Percentiles rank a stretch among this genome's conserved stretches.
phyloP scores from a whole-genome alignment of 2,888 invertebrate genomes.

The Patella caerulea region DNA sequence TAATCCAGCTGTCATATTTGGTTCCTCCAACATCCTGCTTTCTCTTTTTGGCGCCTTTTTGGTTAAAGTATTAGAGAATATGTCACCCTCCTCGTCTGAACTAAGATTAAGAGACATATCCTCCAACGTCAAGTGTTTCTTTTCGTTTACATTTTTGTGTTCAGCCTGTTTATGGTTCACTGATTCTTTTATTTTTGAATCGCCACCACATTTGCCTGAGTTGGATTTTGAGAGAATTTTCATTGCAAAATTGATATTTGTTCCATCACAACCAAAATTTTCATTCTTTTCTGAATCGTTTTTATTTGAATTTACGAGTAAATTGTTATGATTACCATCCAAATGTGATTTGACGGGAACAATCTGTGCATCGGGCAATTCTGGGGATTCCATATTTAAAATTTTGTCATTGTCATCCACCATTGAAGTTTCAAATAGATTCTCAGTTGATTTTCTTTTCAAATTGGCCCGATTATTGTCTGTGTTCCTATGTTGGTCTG shows the following conservation, averaged over 20 bases:
- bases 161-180: background rate
- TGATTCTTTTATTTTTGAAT: background rate
- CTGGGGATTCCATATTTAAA: too few relatives aligned
- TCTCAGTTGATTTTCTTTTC: constrained; percentile 13
- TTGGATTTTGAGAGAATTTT: too few relatives aligned
- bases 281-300: too few relatives aligned
- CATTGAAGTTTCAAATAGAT: background rate
- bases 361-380: too few relatives aligned
- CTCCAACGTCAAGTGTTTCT: background rate
- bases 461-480: background rate
- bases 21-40: background rate
- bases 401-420: too few relatives aligned
- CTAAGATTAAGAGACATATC: background rate
- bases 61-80: background rate
- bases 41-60: background rate
- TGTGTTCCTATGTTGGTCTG: background rate
- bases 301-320: too few relatives aligned
- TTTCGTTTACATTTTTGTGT: background rate
- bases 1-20: background rate
- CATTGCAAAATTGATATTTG: too few relatives aligned
- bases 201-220: too few relatives aligned
- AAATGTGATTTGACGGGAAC: too few relatives aligned
- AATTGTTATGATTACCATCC: too few relatives aligned
- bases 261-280: too few relatives aligned
- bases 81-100: background rate